A percentile compares a stretch with the other conserved stretches of the same genome.
These are phyloP conservation scores for Otis tarda DNA, from an alignment of 2,113 vertebrate genomes.

Conservation along the genomic window DNA sequence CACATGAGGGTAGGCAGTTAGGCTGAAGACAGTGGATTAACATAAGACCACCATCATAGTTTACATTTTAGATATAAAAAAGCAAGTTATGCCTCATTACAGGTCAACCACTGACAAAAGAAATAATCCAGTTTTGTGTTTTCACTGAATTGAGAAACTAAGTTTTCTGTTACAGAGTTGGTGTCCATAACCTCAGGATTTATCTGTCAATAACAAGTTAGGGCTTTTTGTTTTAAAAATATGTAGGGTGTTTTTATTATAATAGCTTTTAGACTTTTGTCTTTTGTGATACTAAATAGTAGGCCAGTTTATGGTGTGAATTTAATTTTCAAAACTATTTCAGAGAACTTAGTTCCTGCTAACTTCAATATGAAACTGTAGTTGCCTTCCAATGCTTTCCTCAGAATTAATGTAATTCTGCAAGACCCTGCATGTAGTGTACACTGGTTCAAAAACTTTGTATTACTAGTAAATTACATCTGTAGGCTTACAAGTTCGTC, in stretches of 20 bases:
- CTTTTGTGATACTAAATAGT: background rate
- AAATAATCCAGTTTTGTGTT: background rate
- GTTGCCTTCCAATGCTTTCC: background rate
- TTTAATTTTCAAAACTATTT: background rate
- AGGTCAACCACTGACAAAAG: background rate
- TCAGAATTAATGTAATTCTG: background rate
- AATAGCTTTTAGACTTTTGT: background rate
- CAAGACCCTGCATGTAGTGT: background rate
- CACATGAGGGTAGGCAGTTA: background rate
- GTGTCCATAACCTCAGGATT: background rate
- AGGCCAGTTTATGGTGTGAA: background rate
- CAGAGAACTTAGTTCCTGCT: background rate
- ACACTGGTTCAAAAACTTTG: background rate
- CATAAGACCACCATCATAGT: background rate
- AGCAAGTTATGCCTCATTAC: background rate
- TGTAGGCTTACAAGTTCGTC: background rate
- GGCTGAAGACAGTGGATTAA: background rate
- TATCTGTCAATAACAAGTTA: background rate
- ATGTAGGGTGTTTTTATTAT: accelerated
- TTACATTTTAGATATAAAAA: background rate
- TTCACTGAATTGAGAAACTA: background rate
- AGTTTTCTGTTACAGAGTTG: background rate
- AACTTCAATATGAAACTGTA: background rate
- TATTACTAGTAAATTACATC: background rate
- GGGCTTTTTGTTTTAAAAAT: background rate